Evolutionary conservation across 2,888 invertebrate genomes (phyloP).

Genomic region (Carcina quercana): DNA sequence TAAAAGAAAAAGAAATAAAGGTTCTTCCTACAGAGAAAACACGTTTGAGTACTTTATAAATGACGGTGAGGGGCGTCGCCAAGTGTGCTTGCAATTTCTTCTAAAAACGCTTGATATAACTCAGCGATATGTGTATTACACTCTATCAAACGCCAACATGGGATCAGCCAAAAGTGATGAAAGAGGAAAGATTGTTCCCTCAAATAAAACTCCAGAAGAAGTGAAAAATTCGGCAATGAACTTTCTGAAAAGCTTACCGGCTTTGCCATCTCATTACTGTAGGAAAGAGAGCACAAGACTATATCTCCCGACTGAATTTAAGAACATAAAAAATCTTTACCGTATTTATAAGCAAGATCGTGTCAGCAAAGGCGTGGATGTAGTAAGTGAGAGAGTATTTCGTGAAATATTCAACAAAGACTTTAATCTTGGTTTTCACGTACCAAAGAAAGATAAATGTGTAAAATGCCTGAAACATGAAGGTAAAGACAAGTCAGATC

Average conservation of each 20-base stretch:
- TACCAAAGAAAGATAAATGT: conserved; percentile 7
- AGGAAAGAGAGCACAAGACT: conserved; percentile 11
- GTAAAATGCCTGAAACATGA: not conserved
- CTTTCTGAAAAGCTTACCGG: conserved; percentile 10
- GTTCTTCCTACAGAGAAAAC: not conserved
- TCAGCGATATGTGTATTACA: conserved; percentile 3
- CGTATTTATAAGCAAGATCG: not conserved
- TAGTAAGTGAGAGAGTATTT: not conserved
- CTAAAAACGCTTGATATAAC: conserved; percentile 8
- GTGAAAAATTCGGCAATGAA: conserved; percentile 6
- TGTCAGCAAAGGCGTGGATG: not conserved
- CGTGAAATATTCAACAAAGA: too few species aligned
- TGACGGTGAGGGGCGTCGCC: conserved; percentile 10
- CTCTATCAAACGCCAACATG: conserved; percentile 2
- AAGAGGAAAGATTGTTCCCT: conserved; percentile 7
- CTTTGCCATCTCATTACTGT: conserved; percentile 12
- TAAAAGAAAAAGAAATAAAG: not conserved
- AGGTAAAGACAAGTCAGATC: not conserved
- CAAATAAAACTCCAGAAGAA: conserved; percentile 8
- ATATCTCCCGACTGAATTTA: conserved; percentile 11
- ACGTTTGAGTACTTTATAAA: conserved; percentile 6
- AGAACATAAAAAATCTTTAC: conserved; percentile 8
- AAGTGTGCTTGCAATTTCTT: conserved; percentile 7
- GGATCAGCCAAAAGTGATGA: conserved; percentile 7
- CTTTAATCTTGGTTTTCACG: conserved; percentile 5